Conservation (phyloP, 2,113 vertebrate species). For the Barbus barbus region DNA sequence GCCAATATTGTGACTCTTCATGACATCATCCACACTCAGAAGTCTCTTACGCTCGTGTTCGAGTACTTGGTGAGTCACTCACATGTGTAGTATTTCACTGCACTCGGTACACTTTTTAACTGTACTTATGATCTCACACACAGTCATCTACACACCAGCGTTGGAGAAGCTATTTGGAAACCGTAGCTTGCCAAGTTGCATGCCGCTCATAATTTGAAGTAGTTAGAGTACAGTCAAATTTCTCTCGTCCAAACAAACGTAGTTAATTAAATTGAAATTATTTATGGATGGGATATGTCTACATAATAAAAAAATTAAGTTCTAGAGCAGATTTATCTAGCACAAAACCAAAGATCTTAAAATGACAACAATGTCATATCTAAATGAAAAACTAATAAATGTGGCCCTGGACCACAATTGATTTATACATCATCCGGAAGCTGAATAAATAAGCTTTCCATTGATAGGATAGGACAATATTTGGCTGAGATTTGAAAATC, state of each 20-base stretch:
- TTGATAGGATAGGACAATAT: too few species aligned
- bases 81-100: not conserved
- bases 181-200: not conserved
- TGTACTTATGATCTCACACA: too few species aligned
- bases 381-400: not conserved
- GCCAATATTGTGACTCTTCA: slow-evolving; percentile 82
- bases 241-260: not conserved
- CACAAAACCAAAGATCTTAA: not conserved
- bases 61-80: slow-evolving; percentile 76
- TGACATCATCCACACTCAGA: slow-evolving; percentile 82
- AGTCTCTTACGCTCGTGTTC: slow-evolving; percentile 79
- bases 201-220: not conserved
- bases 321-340: not conserved
- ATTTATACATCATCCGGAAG: too few species aligned
- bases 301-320: not conserved
- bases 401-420: too few species aligned
- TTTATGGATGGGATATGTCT: not conserved
- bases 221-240: not conserved
- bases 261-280: not conserved
- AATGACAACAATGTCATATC: not conserved
- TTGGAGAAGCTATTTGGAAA: not conserved
- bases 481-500: too few species aligned
- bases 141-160: too few species aligned
- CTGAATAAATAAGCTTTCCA: too few species aligned
- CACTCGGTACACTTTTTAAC: too few species aligned